These are phyloP conservation scores for Phengaris alcon DNA, from an alignment of 2,888 invertebrate genomes.

Conservation along the genomic window DNA sequence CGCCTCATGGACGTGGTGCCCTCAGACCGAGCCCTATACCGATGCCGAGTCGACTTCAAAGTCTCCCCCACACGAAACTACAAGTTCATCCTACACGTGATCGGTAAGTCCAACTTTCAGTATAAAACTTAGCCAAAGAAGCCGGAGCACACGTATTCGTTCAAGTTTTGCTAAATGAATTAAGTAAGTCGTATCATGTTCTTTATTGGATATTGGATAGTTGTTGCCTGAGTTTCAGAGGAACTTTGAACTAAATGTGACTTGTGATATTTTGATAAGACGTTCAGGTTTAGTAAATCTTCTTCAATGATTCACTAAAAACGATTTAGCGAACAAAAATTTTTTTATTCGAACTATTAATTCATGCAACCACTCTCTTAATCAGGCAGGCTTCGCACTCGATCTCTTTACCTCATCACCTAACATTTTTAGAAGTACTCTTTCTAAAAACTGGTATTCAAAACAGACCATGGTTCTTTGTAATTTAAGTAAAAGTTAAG, in stretches of 20 bases:
- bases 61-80: conserved; percentile 88
- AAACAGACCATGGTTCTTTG: too few relatives aligned
- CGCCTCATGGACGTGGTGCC: conserved; percentile 84
- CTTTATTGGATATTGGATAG: neutral
- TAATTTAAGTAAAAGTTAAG: too few relatives aligned
- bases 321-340: too few relatives aligned
- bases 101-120: conserved; percentile 76
- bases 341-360: too few relatives aligned
- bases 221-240: neutral
- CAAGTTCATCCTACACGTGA: conserved; percentile 85
- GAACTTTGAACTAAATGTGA: neutral
- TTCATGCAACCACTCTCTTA: too few relatives aligned
- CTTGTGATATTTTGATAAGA: neutral
- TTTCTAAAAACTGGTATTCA: too few relatives aligned
- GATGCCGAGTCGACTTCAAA: conserved; percentile 89
- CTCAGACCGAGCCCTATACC: conserved; percentile 86
- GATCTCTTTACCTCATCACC: too few relatives aligned
- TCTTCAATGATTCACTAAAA: neutral
- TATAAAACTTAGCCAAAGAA: conserved; percentile 26
- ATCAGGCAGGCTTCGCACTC: too few relatives aligned
- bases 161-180: conserved; percentile 18
- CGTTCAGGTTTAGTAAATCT: neutral
- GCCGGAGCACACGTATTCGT: conserved; percentile 22
- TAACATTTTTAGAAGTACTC: too few relatives aligned
- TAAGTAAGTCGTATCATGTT: conserved; percentile 16